Evolutionary conservation across 2,797 vertebrate genomes (phyloP).

Genomic region (Helarctos malayanus): DNA sequence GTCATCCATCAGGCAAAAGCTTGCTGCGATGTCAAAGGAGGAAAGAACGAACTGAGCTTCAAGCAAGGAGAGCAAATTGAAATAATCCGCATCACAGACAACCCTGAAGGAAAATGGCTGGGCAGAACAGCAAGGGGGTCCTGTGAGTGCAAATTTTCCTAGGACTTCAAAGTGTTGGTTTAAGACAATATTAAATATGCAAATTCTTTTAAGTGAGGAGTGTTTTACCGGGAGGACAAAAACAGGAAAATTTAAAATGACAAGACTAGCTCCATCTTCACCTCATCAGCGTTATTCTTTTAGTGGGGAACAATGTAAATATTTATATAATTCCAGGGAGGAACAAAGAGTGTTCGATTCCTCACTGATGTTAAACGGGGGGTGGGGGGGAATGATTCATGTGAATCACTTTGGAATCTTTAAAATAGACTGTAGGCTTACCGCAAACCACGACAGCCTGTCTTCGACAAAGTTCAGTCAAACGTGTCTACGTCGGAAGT

Average conservation of each 20-base stretch:
- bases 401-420: constrained; percentile 5
- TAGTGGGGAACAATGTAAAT: neutral
- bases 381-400: neutral
- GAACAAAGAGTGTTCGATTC: neutral
- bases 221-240: neutral
- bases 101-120: constrained; percentile 96
- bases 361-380: neutral
- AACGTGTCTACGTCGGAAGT: neutral
- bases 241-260: neutral
- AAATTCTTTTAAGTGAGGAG: neutral
- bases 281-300: neutral
- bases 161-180: neutral
- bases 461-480: neutral
- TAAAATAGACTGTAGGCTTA: constrained; percentile 2
- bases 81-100: constrained; percentile 94
- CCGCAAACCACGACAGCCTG: neutral
- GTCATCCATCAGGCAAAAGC: constrained; percentile 93
- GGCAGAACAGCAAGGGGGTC: constrained; percentile 91
- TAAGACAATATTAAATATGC: neutral
- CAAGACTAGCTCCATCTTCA: neutral
- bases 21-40: constrained; percentile 90
- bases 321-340: neutral
- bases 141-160: constrained; percentile 90
- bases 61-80: constrained; percentile 94
- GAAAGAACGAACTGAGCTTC: constrained; percentile 93